These are phyloP conservation scores for Sepiola atlantica DNA, from an alignment of 2,888 invertebrate species.

Conservation along the genomic window DNA sequence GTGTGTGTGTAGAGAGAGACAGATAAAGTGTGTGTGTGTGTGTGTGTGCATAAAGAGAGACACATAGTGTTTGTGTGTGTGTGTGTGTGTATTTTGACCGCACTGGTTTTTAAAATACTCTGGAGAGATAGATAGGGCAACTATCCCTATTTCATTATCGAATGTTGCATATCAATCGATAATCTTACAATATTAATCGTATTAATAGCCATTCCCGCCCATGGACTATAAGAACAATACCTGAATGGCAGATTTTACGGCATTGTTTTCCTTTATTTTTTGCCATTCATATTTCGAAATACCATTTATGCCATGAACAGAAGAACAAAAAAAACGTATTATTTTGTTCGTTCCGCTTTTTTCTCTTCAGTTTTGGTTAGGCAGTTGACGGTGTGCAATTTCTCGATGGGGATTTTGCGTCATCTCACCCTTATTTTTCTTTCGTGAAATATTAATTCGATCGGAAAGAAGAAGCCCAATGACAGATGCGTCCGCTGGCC, in stretches of 20 bases:
- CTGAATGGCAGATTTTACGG: neutral
- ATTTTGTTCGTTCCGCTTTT: neutral
- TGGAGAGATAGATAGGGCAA: neutral
- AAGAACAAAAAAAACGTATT: neutral
- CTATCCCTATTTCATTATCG: neutral
- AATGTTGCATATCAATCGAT: neutral
- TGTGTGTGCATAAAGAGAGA: too few species aligned
- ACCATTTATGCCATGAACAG: neutral
- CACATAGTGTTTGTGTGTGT: too few species aligned
- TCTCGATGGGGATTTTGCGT: slow-evolving; percentile 12
- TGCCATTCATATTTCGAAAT: neutral
- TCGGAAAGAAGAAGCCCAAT: neutral
- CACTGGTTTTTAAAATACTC: too few species aligned
- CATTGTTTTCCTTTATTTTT: too few species aligned
- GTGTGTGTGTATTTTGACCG: too few species aligned
- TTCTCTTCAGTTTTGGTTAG: too few species aligned
- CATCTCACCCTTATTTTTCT: neutral
- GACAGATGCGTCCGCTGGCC: neutral
- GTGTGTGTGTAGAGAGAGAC: too few species aligned
- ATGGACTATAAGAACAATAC: neutral
- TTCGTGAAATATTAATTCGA: neutral
- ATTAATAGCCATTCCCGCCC: neutral
- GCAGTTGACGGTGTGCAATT: neutral
- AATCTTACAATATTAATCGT: neutral
- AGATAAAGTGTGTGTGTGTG: too few species aligned